Conservation (phyloP, 2,797 vertebrate species). For the Eupleurogrammus muticus region DNA sequence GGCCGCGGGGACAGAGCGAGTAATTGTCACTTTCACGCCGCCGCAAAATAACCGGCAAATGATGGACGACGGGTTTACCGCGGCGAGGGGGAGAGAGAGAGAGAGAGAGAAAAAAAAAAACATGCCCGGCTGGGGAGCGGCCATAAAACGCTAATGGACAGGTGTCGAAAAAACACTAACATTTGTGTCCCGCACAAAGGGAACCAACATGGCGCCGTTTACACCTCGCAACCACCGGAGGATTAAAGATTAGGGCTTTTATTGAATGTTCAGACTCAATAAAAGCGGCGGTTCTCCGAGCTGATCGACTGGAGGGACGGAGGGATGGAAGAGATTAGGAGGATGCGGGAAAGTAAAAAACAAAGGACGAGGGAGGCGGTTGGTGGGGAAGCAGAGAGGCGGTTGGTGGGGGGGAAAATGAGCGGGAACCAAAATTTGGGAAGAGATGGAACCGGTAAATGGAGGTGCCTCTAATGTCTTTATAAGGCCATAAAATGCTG, state of each 20-base stretch:
- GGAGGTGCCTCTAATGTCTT: slow-evolving; percentile 65
- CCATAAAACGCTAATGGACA: slow-evolving; percentile 60
- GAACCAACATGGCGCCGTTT: slow-evolving; percentile 37
- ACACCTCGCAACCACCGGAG: slow-evolving; percentile 40
- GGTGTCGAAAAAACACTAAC: slow-evolving; percentile 57
- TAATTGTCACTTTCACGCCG: slow-evolving; percentile 74
- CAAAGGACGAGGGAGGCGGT: slow-evolving; percentile 2
- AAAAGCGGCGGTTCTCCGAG: slow-evolving; percentile 46
- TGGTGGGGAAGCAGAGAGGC: slow-evolving; percentile 7
- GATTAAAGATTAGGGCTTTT: slow-evolving; percentile 60
- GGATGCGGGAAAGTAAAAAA: slow-evolving; percentile 24
- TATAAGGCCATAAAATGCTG: slow-evolving; percentile 73
- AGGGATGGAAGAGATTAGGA: slow-evolving; percentile 25
- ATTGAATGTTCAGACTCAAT: slow-evolving; percentile 49
- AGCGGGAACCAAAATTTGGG: slow-evolving; percentile 33
- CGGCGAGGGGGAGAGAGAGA: slow-evolving; percentile 2
- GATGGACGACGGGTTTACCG: slow-evolving; percentile 58
- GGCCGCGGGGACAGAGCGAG: slow-evolving; percentile 59
- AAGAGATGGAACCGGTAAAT: slow-evolving; percentile 40
- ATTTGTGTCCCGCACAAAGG: slow-evolving; percentile 48
- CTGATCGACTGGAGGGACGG: slow-evolving; percentile 1
- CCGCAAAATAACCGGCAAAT: slow-evolving; percentile 50
- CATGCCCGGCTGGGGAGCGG: slow-evolving; percentile 12
- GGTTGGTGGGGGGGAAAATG: slow-evolving; percentile 27
- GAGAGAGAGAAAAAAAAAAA: too few relatives aligned